phyloP scores from a whole-genome alignment of 2,888 invertebrate species.

The Coelinius sp. region DNA sequence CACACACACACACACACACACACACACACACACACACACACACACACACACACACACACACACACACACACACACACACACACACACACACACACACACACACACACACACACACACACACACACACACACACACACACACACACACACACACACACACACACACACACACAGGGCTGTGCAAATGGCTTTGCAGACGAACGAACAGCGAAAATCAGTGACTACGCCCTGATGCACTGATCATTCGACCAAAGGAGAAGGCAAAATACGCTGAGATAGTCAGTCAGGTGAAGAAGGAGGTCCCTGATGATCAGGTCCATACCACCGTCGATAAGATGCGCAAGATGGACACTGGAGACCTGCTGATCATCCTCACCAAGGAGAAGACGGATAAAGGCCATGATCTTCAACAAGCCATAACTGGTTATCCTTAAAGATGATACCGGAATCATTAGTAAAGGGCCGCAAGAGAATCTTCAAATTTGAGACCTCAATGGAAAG shows the following conservation, averaged over 20 bases:
- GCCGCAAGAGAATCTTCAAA: slow-evolving; percentile 37
- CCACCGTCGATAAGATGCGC: slow-evolving; percentile 17
- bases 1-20: too few species aligned
- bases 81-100: too few species aligned
- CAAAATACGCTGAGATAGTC: slow-evolving; percentile 35
- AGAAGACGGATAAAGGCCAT: slow-evolving; percentile 8
- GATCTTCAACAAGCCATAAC: slow-evolving; percentile 24
- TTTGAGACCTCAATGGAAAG: slow-evolving; percentile 37
- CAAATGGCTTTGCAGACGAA: too few species aligned
- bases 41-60: too few species aligned
- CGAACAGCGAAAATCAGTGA: too few species aligned
- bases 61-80: too few species aligned
- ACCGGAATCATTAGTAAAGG: slow-evolving; percentile 34
- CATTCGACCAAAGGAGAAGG: not conserved
- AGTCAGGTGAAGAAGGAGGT: slow-evolving; percentile 11
- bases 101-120: too few species aligned
- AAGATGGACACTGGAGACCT: slow-evolving; percentile 18
- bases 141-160: too few species aligned
- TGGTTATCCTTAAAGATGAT: slow-evolving; percentile 17
- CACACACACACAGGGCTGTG: too few species aligned
- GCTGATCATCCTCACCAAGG: slow-evolving; percentile 22
- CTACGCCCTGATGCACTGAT: not conserved
- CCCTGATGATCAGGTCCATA: slow-evolving; percentile 21
- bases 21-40: too few species aligned
- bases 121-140: too few species aligned